Evolutionary conservation across 2,888 invertebrate species (phyloP), one percentile per base, ranked within the genome.

Genomic region (Macroteleia sp.): DNA sequence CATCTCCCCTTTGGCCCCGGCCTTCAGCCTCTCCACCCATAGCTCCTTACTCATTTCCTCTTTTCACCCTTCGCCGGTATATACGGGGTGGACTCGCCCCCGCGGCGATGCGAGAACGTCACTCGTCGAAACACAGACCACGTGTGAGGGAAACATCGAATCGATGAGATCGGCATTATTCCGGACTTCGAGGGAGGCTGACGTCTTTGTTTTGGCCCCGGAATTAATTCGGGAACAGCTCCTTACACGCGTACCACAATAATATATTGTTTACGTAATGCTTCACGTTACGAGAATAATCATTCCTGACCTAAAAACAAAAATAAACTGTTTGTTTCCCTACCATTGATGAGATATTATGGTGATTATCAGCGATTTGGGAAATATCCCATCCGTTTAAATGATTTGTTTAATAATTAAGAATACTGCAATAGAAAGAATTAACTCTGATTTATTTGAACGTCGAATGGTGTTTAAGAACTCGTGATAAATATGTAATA

Each of bases 21-120:
- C n/a, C n/a, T n/a, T n/a, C n/a, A n/a, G n/a, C n/a, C n/a, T n/a
- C n/a, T n/a, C n/a, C n/a, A n/a, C n/a, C n/a, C n/a, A n/a, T n/a
- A n/a, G 25, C 67, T 78, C 79, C 75, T 82, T 80, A 70, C 83
- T 81, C 81, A 62, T 34, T 74, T 79, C 70, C 77, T 75, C 79
- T 79, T 83, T 82, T 76, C 76, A 76, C 80, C 81, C 76, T 81
- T 77, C 77, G 74, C 67, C 69, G 69, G 56, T 67, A 64, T 36
- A 69, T 46, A 57, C 69, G 50, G 69, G 77, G 77, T 42, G 61
- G 77, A 67, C 50, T 71, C 70, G 66, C 77, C 80, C 81, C 81
- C 82, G 64, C 67, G 56, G 80, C 79, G 75, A 81, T 82, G 77
- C 81, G 79, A 82, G 82, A 83, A 86, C 83, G 83, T 85, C 85